Conservation (phyloP, 2,113 vertebrate species). For the Sprattus sprattus region DNA sequence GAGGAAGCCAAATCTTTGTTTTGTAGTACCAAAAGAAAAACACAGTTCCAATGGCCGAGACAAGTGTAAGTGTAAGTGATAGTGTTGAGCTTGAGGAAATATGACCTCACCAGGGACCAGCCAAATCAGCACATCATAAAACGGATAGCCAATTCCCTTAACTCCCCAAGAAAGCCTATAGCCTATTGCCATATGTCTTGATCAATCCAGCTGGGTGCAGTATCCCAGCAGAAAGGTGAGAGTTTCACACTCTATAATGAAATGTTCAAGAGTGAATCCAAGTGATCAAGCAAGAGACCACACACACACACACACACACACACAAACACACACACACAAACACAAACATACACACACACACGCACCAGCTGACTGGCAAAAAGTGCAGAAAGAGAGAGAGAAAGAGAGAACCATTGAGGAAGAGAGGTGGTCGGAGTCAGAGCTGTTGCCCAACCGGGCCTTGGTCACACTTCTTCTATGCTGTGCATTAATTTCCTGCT, state of each 20-base stretch:
- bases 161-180: too few relatives aligned
- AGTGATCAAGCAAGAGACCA: not conserved
- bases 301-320: not conserved
- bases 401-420: constrained; percentile 8
- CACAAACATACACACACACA: not conserved
- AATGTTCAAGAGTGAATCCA: not conserved
- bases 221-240: too few relatives aligned
- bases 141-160: too few relatives aligned
- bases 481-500: constrained; percentile 47
- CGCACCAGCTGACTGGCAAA: not conserved
- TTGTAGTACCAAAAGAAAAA: too few relatives aligned
- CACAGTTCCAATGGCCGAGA: too few relatives aligned
- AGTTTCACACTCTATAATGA: not conserved
- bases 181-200: too few relatives aligned
- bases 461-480: constrained; percentile 54
- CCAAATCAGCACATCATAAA: too few relatives aligned
- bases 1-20: too few relatives aligned
- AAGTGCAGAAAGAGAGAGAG: not conserved
- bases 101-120: too few relatives aligned
- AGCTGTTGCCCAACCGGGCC: constrained; percentile 53
- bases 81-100: too few relatives aligned
- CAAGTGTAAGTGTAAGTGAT: too few relatives aligned
- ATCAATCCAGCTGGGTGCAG: too few relatives aligned
- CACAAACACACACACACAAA: not conserved
- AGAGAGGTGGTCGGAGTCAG: constrained; percentile 33